Conservation (phyloP, 1,140 invertebrate genomes). For the Armadillidium nasatum region DNA sequence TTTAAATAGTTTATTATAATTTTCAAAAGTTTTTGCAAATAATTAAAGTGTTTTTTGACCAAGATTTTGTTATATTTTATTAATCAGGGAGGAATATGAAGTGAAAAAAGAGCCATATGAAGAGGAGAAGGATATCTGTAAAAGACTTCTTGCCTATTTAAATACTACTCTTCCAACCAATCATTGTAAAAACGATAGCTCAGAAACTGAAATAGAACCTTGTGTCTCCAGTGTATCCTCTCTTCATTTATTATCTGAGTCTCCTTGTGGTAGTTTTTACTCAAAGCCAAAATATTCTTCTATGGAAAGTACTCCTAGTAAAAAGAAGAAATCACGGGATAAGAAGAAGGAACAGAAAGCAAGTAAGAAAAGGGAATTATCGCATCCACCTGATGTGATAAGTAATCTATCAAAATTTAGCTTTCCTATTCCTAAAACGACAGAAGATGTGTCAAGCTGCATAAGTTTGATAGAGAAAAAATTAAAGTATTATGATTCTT, state of each 20-base stretch:
- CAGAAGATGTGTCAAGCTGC: conserved; percentile 26
- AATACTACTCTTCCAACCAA: conserved; percentile 22
- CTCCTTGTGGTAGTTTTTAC: conserved; percentile 26
- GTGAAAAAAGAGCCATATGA: conserved; percentile 34
- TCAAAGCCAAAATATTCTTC: conserved; percentile 28
- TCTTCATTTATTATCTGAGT: neutral
- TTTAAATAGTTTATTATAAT: neutral
- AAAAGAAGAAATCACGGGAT: conserved; percentile 18
- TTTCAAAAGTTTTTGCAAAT: neutral
- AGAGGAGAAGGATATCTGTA: conserved; percentile 33
- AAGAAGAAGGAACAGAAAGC: conserved; percentile 21
- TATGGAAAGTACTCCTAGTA: conserved; percentile 15
- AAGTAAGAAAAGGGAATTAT: conserved; percentile 27
- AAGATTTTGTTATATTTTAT: neutral
- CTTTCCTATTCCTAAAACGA: conserved; percentile 29
- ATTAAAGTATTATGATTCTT: neutral
- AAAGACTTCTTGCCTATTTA: conserved; percentile 27
- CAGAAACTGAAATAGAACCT: neutral
- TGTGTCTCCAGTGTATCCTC: neutral
- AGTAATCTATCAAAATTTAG: conserved; percentile 28
- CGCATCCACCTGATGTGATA: conserved; percentile 37
- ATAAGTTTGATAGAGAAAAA: neutral
- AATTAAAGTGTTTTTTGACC: neutral
- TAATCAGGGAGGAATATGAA: conserved; percentile 30
- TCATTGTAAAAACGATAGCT: neutral